Base-by-base conservation (phyloP, 2,888 invertebrate genomes). In the Uropetala carovei region DNA sequence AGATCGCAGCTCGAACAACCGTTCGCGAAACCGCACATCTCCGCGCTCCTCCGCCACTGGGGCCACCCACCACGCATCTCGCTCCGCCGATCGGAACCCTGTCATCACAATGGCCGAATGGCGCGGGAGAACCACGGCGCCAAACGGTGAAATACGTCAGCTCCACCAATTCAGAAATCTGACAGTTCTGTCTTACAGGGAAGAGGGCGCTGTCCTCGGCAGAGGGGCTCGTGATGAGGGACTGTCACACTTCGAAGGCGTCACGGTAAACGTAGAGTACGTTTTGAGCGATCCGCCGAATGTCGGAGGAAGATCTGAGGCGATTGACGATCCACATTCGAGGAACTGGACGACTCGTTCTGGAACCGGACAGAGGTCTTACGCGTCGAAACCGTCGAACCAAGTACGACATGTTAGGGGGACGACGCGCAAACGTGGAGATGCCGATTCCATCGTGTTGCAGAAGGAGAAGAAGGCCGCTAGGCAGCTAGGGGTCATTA, bases 401-500 rank as follows among this genome's bases (percentile, higher is more conserved):
- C 89, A 60, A 60, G 64, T 64, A n/a, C 89, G 89, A 0, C 89
- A 64, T 0, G 56, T 11, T 0, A 43, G 89, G n/a, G 64, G 89
- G 64, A 75, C 93, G 83, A 91, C 83, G 1, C 22, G 85, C 8
- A 85, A 82, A 59, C 18, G 83, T 14, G 92, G 91, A 18, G 92
- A 81, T 60, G 81, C 93, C 14, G 92, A 93, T 60, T 84, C 92
- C 11, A 92, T 92, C 14, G 92, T 92, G 0, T 91, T 93, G 14
- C 93, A 93, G 60, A 93, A 93, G 84, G 95, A 95, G 92, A 95
- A 95, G 92, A 95, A 96, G 93, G 96, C 96, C 9, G 96, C 96
- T 4, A 94, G 96, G 81, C 96, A 96, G 93, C 94, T 96, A 10
- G 96, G 96, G 0, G 96, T 96, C 18, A 96, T 96, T 92, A 95